Percentiles rank a stretch among this genome's conserved stretches.
Conservation (phyloP, 2,888 invertebrate species). For the Aphelenchoides bicaudatus region DNA sequence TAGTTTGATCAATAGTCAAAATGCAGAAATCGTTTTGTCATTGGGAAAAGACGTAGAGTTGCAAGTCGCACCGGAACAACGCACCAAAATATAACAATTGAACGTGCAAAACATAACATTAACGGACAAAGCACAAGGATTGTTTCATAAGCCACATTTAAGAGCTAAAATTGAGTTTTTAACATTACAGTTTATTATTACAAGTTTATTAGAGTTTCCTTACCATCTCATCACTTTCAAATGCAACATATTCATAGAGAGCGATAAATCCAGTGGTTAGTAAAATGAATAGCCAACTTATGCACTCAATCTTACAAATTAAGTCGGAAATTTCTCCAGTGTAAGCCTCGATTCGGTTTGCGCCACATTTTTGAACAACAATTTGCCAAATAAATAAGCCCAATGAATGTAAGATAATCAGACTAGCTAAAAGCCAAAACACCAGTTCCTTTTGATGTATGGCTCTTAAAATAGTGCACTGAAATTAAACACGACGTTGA, state of each 20-base stretch:
- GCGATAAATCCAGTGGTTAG: conserved; percentile 13
- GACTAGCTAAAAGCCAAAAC: conserved; percentile 7
- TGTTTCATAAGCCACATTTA: conserved; percentile 6
- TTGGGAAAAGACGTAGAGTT: conserved; percentile 1
- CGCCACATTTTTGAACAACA: not conserved
- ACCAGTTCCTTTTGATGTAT: conserved; percentile 16
- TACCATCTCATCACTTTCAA: conserved; percentile 5
- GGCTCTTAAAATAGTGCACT: conserved; percentile 14
- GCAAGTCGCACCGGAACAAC: conserved; percentile 11
- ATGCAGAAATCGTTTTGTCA: not conserved
- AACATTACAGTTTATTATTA: no score
- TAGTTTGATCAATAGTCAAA: conserved; percentile 12
- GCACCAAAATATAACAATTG: not conserved
- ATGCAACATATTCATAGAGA: conserved; percentile 10
- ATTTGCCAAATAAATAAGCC: conserved; percentile 14
- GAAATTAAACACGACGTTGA: not conserved
- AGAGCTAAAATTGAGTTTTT: not conserved
- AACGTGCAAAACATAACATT: not conserved
- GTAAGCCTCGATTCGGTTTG: not conserved
- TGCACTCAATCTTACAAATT: conserved; percentile 2
- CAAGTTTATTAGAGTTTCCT: not conserved
- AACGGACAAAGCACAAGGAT: conserved; percentile 6
- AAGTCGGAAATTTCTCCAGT: not conserved
- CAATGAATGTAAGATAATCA: conserved; percentile 2
- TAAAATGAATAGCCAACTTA: conserved; percentile 6